Conservation (phyloP, 1,140 invertebrate species). For the Dryas iulia region DNA sequence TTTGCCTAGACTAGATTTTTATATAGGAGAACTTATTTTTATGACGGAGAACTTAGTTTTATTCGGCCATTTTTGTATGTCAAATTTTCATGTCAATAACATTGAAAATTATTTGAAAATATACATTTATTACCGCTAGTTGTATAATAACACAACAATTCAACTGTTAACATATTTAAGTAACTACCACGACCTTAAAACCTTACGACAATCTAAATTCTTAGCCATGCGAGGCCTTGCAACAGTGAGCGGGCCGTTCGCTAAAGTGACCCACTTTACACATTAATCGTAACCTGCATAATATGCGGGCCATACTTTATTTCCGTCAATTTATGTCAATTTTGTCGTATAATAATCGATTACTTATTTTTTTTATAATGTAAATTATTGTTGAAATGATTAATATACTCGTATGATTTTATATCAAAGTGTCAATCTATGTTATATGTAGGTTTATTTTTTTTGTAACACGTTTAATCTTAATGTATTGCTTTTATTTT, state of each 20-base stretch:
- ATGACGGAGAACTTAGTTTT: too few species aligned
- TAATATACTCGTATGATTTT: too few species aligned
- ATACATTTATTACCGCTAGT: neutral
- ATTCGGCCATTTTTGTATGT: too few species aligned
- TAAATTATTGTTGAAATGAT: neutral
- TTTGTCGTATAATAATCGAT: neutral
- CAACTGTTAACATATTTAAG: neutral
- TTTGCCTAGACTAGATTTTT: too few species aligned
- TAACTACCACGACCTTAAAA: constrained; percentile 4
- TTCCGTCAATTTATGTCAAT: neutral
- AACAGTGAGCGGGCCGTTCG: neutral
- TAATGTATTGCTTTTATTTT: too few species aligned
- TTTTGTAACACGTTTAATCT: too few species aligned
- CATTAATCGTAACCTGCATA: neutral
- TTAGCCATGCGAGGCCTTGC: constrained; percentile 12
- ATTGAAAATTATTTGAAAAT: neutral
- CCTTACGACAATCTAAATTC: constrained; percentile 7
- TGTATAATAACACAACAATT: neutral
- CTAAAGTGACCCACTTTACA: neutral
- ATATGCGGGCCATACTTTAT: neutral
- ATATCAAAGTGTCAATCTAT: too few species aligned
- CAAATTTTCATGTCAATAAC: too few species aligned
- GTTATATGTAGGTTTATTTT: too few species aligned
- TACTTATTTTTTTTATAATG: neutral
- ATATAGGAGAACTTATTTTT: too few species aligned